Conservation (phyloP, 2,113 vertebrate genomes). For the Psilopsiagon aymara region DNA sequence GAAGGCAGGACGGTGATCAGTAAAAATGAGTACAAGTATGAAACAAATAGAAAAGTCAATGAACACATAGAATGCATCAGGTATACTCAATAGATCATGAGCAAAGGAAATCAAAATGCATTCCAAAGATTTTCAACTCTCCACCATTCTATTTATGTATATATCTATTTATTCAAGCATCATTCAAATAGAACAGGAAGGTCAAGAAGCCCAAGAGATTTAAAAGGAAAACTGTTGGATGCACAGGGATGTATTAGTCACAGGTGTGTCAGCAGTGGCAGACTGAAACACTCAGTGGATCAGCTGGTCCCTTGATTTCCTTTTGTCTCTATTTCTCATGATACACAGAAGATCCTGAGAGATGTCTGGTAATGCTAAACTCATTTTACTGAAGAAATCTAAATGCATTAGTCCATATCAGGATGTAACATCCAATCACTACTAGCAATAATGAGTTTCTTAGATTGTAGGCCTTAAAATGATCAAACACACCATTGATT, state of each 20-base stretch:
- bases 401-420: not conserved
- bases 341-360: not conserved
- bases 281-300: not conserved
- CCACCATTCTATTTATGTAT: slow-evolving; percentile 11
- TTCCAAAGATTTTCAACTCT: not conserved
- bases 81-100: slow-evolving; percentile 56
- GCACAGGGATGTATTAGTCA: not conserved
- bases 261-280: fast-evolving
- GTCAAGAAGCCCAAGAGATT: not conserved
- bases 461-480: not conserved
- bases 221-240: not conserved
- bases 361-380: not conserved
- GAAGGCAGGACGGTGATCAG: slow-evolving; percentile 33
- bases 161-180: slow-evolving; percentile 16
- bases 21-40: slow-evolving; percentile 63
- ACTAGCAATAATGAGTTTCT: not conserved
- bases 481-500: not conserved
- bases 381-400: not conserved
- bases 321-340: not conserved
- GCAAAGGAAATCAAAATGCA: slow-evolving; percentile 39
- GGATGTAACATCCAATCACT: not conserved
- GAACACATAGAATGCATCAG: slow-evolving; percentile 40
- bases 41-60: slow-evolving; percentile 69
- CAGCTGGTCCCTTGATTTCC: not conserved
- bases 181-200: slow-evolving; percentile 6